Evolutionary conservation across 2,888 invertebrate species (phyloP).

Genomic region (Idaea straminata): DNA sequence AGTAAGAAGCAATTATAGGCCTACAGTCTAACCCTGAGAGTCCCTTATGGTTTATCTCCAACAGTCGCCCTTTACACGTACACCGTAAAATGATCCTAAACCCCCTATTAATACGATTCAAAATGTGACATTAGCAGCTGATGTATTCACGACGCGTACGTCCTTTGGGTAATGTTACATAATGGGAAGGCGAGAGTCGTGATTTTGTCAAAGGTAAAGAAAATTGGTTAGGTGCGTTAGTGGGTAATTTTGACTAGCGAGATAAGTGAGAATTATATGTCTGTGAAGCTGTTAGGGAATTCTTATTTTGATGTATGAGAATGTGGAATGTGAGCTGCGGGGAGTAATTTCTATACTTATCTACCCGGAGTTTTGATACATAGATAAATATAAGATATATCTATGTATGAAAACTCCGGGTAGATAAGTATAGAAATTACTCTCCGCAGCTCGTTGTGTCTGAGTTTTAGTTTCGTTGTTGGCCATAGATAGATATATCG

Average conservation of each 20-base stretch:
- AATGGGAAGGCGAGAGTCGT: slow-evolving; percentile 67
- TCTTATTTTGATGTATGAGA: slow-evolving; percentile 25
- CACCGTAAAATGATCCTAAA: slow-evolving; percentile 61
- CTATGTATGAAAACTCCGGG: too few species aligned
- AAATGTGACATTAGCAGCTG: slow-evolving; percentile 45
- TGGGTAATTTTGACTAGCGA: slow-evolving; percentile 63
- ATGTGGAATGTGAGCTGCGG: neutral
- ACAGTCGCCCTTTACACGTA: slow-evolving; percentile 47
- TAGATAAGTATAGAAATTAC: too few species aligned
- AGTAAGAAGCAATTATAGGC: slow-evolving; percentile 57
- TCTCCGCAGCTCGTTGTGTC: too few species aligned
- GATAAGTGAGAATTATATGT: slow-evolving; percentile 63
- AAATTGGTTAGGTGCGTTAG: slow-evolving; percentile 73
- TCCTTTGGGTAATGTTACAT: slow-evolving; percentile 78
- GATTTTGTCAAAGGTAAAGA: slow-evolving; percentile 80
- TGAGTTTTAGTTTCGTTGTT: too few species aligned
- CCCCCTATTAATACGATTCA: slow-evolving; percentile 60
- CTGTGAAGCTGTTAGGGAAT: slow-evolving; percentile 20
- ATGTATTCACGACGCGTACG: slow-evolving; percentile 68
- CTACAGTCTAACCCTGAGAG: slow-evolving; percentile 56
- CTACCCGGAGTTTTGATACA: too few species aligned
- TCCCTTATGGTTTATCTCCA: slow-evolving; percentile 50
- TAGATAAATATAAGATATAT: too few species aligned
- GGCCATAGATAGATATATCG: too few species aligned
- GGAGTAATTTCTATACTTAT: neutral